Percentiles rank a stretch among this genome's conserved stretches.
Conservation (phyloP, 2,797 vertebrate genomes). For the Ptychadena robeensis region DNA sequence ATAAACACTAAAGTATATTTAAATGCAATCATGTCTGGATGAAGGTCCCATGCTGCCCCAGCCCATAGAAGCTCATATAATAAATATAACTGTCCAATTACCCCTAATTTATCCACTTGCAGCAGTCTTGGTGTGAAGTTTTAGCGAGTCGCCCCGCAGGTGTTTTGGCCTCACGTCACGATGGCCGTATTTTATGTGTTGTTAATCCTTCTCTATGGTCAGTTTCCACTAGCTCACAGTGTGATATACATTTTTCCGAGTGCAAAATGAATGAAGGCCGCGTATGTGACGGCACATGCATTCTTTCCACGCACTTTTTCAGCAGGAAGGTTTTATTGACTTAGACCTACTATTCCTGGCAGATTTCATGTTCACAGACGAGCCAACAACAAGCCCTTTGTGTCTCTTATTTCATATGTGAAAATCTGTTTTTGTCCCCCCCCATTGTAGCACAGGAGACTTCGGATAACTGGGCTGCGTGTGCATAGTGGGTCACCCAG, state of each 20-base stretch:
- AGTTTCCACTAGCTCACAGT: conserved; percentile 35
- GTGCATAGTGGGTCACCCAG: background rate
- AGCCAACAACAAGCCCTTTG: conserved; percentile 6
- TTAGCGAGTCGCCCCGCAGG: background rate
- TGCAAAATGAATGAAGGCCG: conserved; percentile 5
- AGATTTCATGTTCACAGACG: background rate
- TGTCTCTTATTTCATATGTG: conserved; percentile 13
- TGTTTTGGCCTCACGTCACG: background rate
- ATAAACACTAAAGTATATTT: too few relatives aligned
- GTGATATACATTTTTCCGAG: conserved; percentile 48
- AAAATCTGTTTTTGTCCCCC: conserved; percentile 19
- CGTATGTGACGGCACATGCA: conserved; percentile 17
- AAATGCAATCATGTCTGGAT: too few relatives aligned
- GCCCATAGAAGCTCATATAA: too few relatives aligned
- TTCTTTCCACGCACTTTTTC: conserved; percentile 29
- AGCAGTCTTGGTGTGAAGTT: background rate
- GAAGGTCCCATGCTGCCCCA: too few relatives aligned
- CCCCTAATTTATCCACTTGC: background rate
- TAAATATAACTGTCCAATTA: background rate
- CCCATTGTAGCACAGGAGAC: conserved; percentile 7
- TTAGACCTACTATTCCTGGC: conserved; percentile 47
- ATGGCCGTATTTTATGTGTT: background rate
- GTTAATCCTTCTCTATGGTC: background rate
- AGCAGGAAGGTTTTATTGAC: conserved; percentile 41
- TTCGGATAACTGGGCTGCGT: background rate